Conservation (phyloP, 2,888 invertebrate genomes). For the Pristionchus japonicus region DNA sequence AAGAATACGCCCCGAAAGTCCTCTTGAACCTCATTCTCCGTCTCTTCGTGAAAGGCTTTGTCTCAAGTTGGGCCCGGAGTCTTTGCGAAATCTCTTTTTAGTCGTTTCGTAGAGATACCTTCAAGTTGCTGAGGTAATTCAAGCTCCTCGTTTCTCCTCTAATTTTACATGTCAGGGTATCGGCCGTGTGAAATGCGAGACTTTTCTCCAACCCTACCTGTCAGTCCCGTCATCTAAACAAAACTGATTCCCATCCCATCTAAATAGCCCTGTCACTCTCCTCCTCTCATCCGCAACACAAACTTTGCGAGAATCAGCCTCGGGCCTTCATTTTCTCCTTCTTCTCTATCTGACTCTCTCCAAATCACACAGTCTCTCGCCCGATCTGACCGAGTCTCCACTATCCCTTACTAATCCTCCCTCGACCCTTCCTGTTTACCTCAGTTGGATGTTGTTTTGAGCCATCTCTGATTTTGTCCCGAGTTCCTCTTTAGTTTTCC, state of each 20-base stretch:
- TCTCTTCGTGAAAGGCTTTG: not conserved
- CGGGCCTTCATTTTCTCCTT: not conserved
- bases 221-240: slow-evolving; percentile 5
- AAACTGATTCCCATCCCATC: slow-evolving; percentile 13
- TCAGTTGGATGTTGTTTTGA: not conserved
- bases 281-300: slow-evolving; percentile 33
- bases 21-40: slow-evolving; percentile 12
- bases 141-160: not conserved
- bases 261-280: slow-evolving; percentile 16
- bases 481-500: no score
- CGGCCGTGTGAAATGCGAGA: not conserved
- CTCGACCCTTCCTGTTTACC: slow-evolving; percentile 34
- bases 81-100: not conserved
- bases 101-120: not conserved
- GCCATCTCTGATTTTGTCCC: not conserved
- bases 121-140: not conserved
- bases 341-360: not conserved
- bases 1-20: slow-evolving; percentile 32
- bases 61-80: not conserved
- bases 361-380: not conserved
- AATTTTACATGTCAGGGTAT: not conserved
- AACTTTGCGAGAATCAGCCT: slow-evolving; percentile 1
- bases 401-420: slow-evolving; percentile 37
- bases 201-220: not conserved
- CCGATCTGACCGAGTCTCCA: not conserved